Evolutionary conservation across 2,888 invertebrate genomes (phyloP).

Genomic region (Cephus nigrinus): DNA sequence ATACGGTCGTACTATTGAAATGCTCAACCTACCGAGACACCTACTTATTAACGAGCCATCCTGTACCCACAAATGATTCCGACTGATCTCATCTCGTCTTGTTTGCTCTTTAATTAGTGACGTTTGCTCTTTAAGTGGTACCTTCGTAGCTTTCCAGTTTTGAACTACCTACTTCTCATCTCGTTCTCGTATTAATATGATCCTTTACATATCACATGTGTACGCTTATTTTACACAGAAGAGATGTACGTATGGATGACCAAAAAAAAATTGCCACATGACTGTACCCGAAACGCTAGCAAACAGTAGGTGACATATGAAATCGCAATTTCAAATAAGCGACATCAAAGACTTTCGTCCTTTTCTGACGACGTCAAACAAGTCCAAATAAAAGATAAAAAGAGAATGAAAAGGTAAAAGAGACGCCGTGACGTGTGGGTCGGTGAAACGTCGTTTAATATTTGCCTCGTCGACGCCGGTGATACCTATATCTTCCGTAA

Average conservation of each 20-base stretch:
- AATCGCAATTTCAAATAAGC: not conserved
- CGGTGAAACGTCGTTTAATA: not conserved
- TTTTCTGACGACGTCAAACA: not conserved
- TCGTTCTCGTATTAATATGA: not conserved
- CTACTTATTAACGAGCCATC: too few relatives aligned
- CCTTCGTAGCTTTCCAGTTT: too few relatives aligned
- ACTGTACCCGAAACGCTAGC: not conserved
- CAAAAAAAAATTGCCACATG: not conserved
- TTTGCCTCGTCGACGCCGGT: not conserved
- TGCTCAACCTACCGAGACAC: not conserved
- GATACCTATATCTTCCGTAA: not conserved
- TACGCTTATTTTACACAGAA: too few relatives aligned
- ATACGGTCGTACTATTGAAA: not conserved
- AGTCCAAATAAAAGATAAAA: not conserved
- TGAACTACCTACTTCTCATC: not conserved
- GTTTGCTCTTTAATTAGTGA: not conserved
- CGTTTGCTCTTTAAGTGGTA: too few relatives aligned
- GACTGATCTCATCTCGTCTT: too few relatives aligned
- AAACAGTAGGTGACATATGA: not conserved
- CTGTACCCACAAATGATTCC: too few relatives aligned
- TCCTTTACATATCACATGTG: not conserved
- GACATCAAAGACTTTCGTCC: not conserved
- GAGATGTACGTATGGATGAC: too few relatives aligned
- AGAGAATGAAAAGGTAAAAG: not conserved
- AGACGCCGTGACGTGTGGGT: not conserved